Conservation (phyloP, 2,888 invertebrate genomes). For the Aspidiotus rigidus region DNA sequence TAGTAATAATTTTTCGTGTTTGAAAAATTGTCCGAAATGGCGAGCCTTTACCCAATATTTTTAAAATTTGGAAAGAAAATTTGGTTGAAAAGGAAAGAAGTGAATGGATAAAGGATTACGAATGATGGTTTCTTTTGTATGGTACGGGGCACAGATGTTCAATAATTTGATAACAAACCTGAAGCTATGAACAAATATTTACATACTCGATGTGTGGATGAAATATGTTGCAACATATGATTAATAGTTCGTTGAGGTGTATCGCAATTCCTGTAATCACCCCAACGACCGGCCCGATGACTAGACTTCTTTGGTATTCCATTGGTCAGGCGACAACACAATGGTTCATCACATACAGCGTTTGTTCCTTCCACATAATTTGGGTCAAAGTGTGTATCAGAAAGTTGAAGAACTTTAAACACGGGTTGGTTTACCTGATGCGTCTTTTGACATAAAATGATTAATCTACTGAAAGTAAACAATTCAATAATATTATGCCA, state of each 20-base stretch:
- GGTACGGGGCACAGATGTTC: neutral
- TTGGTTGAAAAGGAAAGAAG: no score
- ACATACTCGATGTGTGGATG: slow-evolving; percentile 68
- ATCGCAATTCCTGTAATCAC: slow-evolving; percentile 91
- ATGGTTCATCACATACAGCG: slow-evolving; percentile 86
- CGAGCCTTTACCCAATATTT: no score
- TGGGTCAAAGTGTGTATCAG: slow-evolving; percentile 92
- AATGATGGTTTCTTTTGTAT: neutral
- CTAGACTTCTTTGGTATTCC: slow-evolving; percentile 62
- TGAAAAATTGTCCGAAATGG: no score
- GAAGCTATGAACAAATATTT: no score
- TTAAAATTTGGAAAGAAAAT: no score
- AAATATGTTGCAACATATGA: slow-evolving; percentile 82
- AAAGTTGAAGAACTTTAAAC: slow-evolving; percentile 86
- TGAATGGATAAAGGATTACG: no score
- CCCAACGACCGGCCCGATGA: slow-evolving; percentile 87
- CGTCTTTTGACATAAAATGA: neutral
- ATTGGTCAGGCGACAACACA: slow-evolving; percentile 81
- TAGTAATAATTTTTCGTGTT: no score
- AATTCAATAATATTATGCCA: neutral
- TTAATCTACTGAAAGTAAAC: neutral
- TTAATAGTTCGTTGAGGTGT: slow-evolving; percentile 86
- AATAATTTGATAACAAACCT: no score
- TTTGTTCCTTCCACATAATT: slow-evolving; percentile 84
- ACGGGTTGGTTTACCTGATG: slow-evolving; percentile 54